These are phyloP conservation scores for Rhagonycha fulva DNA, from an alignment of 2,888 invertebrate species.

Conservation along the genomic window DNA sequence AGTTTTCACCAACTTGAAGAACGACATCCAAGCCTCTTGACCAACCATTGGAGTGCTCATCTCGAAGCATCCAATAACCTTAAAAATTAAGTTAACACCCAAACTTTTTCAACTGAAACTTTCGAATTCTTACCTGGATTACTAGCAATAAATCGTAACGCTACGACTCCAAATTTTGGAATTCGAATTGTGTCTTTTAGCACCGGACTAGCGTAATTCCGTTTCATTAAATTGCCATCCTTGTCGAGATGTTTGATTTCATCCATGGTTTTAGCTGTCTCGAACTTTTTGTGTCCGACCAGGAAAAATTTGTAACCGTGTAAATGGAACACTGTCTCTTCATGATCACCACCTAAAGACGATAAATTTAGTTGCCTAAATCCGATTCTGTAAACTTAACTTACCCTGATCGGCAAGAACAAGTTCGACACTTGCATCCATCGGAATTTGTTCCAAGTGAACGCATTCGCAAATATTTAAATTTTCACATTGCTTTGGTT, in stretches of 20 bases:
- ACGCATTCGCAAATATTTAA: conserved; percentile 70
- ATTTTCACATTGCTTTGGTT: conserved; percentile 47
- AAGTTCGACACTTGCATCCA: conserved; percentile 73
- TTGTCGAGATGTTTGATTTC: conserved; percentile 63
- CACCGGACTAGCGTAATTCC: conserved; percentile 65
- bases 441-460: conserved; percentile 68
- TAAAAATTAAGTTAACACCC: conserved; percentile 22
- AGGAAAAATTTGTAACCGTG: conserved; percentile 77
- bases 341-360: conserved; percentile 63
- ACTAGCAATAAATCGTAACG: conserved; percentile 72
- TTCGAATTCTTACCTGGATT: conserved; percentile 65
- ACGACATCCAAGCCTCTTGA: conserved; percentile 76
- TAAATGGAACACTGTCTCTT: conserved; percentile 73
- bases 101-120: conserved; percentile 4
- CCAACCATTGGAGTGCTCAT: conserved; percentile 75
- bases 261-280: conserved; percentile 58
- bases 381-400: background rate
- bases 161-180: conserved; percentile 71
- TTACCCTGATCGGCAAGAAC: conserved; percentile 77
- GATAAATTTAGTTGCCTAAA: background rate
- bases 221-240: conserved; percentile 60
- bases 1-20: conserved; percentile 70
- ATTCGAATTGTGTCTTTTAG: conserved; percentile 76
- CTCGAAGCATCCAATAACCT: conserved; percentile 83
- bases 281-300: conserved; percentile 63